Conservation (phyloP, 2,797 vertebrate species). For the Pipistrellus nathusii region DNA sequence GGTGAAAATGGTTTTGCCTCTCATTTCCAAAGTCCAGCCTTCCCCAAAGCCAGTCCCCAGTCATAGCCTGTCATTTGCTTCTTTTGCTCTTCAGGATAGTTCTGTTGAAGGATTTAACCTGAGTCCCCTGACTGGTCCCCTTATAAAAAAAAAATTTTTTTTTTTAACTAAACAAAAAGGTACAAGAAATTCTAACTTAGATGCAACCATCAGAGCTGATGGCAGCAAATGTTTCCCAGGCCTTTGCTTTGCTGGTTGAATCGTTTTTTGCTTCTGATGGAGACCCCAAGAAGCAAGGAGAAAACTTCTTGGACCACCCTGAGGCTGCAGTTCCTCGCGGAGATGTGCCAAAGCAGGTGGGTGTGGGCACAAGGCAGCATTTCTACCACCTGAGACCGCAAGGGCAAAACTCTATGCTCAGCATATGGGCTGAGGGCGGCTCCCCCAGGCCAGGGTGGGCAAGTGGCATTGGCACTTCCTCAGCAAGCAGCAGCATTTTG, state of each 20-base stretch:
- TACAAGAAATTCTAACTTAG: neutral
- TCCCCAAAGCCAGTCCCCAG: slow-evolving; percentile 63
- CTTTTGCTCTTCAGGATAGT: slow-evolving; percentile 75
- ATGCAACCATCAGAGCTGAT: neutral
- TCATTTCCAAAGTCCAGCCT: slow-evolving; percentile 76
- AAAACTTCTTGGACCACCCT: neutral
- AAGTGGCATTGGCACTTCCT: slow-evolving; percentile 58
- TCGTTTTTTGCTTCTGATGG: slow-evolving; percentile 27
- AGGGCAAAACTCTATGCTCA: neutral
- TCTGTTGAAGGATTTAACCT: slow-evolving; percentile 57
- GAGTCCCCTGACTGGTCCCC: slow-evolving; percentile 38
- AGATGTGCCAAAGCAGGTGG: slow-evolving; percentile 71
- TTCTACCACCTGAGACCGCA: fast-evolving
- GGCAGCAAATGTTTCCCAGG: slow-evolving; percentile 55
- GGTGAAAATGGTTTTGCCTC: slow-evolving; percentile 80
- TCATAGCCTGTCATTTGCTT: slow-evolving; percentile 75
- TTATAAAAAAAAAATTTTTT: slow-evolving; percentile 50
- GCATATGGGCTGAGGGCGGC: neutral
- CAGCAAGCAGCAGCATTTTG: neutral
- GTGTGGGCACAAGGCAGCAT: neutral
- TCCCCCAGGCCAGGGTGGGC: fast-evolving
- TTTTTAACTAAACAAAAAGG: neutral
- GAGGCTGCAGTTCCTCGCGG: neutral
- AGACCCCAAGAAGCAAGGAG: slow-evolving; percentile 42
- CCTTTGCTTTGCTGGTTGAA: slow-evolving; percentile 43